Evolutionary conservation across 35 echinoderm and acorn worm species (phyloP).

Genomic region (Ophiothrix spiculata): DNA sequence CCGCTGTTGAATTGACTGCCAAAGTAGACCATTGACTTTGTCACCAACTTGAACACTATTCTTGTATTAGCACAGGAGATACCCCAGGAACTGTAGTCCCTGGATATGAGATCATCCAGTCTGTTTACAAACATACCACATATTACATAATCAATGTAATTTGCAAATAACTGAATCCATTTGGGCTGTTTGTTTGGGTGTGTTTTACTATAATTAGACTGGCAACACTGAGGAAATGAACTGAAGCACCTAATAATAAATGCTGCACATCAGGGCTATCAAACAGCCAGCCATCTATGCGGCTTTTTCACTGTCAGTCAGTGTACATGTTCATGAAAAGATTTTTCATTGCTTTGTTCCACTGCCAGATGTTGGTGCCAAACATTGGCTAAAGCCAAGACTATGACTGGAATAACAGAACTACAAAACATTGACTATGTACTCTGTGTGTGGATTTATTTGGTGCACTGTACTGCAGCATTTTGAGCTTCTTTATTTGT

Average conservation of each 20-base stretch:
- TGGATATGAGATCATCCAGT: too few relatives aligned
- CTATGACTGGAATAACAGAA: background rate
- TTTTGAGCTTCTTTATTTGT: background rate
- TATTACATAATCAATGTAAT: too few relatives aligned
- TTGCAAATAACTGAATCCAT: too few relatives aligned
- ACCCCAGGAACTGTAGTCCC: too few relatives aligned
- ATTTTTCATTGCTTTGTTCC: background rate
- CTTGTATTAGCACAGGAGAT: too few relatives aligned
- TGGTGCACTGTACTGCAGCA: background rate
- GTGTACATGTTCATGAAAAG: background rate
- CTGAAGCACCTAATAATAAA: constrained; percentile 8
- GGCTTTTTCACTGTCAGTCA: background rate
- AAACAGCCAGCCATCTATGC: background rate
- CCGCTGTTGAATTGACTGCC: too few relatives aligned
- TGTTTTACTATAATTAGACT: too few relatives aligned
- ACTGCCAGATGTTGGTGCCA: background rate
- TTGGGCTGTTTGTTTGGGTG: too few relatives aligned
- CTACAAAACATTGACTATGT: background rate
- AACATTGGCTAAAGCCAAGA: background rate
- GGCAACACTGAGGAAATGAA: background rate
- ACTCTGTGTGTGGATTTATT: background rate
- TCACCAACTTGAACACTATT: too few relatives aligned
- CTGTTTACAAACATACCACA: too few relatives aligned
- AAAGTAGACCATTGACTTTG: too few relatives aligned
- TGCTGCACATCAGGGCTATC: too few relatives aligned